These are phyloP conservation scores for Argopecten irradians DNA, from an alignment of 1,140 invertebrate species.

Conservation along the genomic window DNA sequence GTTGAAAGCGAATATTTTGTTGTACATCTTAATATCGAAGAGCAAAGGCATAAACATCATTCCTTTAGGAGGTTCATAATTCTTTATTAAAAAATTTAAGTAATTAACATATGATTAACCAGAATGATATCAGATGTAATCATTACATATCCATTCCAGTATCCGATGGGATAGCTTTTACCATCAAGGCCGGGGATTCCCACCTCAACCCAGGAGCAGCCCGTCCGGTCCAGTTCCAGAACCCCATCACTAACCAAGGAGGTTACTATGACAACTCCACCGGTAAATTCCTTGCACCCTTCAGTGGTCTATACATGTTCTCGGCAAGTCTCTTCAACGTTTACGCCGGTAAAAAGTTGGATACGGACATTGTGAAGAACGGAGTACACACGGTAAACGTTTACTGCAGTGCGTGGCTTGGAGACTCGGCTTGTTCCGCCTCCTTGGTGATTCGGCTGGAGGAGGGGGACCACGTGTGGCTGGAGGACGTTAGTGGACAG, in stretches of 20 bases:
- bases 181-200: not conserved
- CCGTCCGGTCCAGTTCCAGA: not conserved
- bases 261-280: not conserved
- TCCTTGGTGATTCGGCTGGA: not conserved
- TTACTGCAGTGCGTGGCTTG: not conserved
- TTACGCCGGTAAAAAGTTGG: not conserved
- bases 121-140: too few species aligned
- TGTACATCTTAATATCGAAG: too few species aligned
- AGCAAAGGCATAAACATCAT: too few species aligned
- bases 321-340: not conserved
- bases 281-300: not conserved
- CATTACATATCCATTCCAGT: not conserved
- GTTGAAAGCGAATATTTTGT: too few species aligned
- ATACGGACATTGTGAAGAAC: not conserved
- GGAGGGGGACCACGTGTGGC: not conserved
- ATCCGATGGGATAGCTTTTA: not conserved
- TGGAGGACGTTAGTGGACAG: constrained; percentile 1
- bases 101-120: too few species aligned
- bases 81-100: too few species aligned
- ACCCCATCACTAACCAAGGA: not conserved
- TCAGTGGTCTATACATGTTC: not conserved
- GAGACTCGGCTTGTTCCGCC: not conserved
- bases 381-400: not conserved
- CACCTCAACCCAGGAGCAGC: not conserved
- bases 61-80: too few species aligned